These are phyloP conservation scores for Illadopsis cleaveri DNA, from an alignment of 2,113 vertebrate genomes.

Conservation along the genomic window DNA sequence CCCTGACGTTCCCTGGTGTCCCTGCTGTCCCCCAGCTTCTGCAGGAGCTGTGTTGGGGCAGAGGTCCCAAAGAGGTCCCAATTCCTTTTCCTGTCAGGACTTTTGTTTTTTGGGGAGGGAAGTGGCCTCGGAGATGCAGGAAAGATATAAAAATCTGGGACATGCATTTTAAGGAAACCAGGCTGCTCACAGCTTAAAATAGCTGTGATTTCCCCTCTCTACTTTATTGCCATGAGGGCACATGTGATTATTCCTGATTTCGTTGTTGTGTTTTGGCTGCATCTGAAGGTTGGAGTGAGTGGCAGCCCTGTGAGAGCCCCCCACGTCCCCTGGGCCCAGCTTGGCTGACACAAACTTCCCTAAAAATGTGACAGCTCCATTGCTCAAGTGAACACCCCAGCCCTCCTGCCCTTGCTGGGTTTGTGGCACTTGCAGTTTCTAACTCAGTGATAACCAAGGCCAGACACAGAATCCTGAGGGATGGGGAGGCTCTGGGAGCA, in stretches of 20 bases:
- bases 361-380: fast-evolving
- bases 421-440: fast-evolving
- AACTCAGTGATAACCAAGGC: background rate
- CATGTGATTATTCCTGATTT: background rate
- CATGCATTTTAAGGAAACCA: background rate
- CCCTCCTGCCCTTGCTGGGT: background rate
- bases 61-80: background rate
- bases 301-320: background rate
- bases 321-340: background rate
- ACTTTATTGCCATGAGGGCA: background rate
- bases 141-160: background rate
- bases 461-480: background rate
- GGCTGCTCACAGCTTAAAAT: background rate
- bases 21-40: background rate
- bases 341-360: background rate
- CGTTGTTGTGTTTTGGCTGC: background rate
- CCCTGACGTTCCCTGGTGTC: background rate
- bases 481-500: background rate
- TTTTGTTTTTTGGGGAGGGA: background rate
- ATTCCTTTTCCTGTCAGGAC: background rate
- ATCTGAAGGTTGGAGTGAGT: fast-evolving
- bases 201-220: background rate
- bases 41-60: background rate
- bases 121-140: background rate
- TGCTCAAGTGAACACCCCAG: fast-evolving